phyloP scores from a whole-genome alignment of 2,797 vertebrate species.

The Onychomys arenicola region DNA sequence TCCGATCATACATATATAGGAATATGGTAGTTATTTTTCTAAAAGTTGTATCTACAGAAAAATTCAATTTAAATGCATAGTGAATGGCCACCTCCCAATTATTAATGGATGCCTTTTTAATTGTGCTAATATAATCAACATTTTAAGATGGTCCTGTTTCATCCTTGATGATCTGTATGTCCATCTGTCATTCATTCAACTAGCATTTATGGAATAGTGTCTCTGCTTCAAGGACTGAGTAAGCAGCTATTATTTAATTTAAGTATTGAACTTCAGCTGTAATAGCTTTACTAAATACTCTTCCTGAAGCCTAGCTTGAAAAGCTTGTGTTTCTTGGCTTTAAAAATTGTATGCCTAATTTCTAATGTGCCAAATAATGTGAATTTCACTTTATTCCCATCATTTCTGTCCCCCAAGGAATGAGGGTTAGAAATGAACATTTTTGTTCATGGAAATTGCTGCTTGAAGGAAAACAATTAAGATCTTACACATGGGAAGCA shows the following conservation, averaged over 20 bases:
- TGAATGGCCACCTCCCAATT: neutral
- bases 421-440: slow-evolving; percentile 57
- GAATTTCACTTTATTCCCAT: slow-evolving; percentile 42
- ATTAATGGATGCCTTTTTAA: neutral
- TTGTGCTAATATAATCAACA: neutral
- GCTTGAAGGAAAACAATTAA: slow-evolving; percentile 67
- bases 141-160: slow-evolving; percentile 30
- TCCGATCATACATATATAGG: neutral
- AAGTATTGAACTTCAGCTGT: neutral
- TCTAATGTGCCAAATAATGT: slow-evolving; percentile 38
- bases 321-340: slow-evolving; percentile 53
- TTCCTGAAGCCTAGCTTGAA: neutral
- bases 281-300: slow-evolving; percentile 20
- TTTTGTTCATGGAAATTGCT: slow-evolving; percentile 56
- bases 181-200: neutral
- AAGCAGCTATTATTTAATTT: slow-evolving; percentile 14
- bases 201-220: neutral
- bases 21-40: neutral
- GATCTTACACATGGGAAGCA: slow-evolving; percentile 62
- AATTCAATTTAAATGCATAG: neutral
- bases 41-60: neutral
- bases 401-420: slow-evolving; percentile 18
- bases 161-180: neutral
- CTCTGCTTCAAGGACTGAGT: neutral
- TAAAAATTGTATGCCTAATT: slow-evolving; percentile 46